phyloP scores from a whole-genome alignment of 2,113 vertebrate genomes.

The Nycticryphes semicollaris region DNA sequence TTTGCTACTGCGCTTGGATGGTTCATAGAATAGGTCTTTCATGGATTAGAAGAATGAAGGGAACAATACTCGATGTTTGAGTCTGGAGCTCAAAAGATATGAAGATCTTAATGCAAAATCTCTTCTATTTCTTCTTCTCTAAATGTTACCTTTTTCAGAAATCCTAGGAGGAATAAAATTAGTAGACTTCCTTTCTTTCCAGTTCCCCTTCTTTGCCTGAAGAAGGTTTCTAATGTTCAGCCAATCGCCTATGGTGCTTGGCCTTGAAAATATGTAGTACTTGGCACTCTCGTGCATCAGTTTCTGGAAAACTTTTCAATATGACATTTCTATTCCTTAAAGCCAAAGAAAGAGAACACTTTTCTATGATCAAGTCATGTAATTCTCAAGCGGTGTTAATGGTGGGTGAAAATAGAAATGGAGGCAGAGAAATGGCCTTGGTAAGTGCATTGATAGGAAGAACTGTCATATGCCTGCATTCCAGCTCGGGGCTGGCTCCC shows the following conservation, averaged over 20 bases:
- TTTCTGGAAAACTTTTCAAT: background rate
- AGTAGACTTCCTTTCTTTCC: background rate
- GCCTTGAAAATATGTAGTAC: background rate
- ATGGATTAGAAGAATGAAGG: slow-evolving; percentile 20
- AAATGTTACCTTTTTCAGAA: slow-evolving; percentile 9
- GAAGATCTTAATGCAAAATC: slow-evolving; percentile 56
- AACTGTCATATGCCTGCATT: background rate
- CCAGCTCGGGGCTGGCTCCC: background rate
- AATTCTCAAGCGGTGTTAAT: background rate
- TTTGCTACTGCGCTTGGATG: background rate
- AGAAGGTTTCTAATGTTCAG: background rate
- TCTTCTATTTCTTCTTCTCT: slow-evolving; percentile 11
- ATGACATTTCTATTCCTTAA: background rate
- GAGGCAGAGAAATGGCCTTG: background rate
- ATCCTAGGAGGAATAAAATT: background rate
- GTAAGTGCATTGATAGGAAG: background rate
- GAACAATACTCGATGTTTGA: slow-evolving; percentile 46
- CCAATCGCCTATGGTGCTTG: background rate
- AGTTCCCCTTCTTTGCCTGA: background rate
- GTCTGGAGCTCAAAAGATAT: slow-evolving; percentile 29
- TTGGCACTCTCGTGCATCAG: background rate
- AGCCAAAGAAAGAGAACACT: background rate
- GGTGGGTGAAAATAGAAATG: background rate
- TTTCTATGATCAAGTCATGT: background rate
- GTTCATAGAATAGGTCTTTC: background rate